Evolutionary conservation across 2,113 vertebrate genomes (phyloP).

Genomic region (Paralichthys olivaceus): DNA sequence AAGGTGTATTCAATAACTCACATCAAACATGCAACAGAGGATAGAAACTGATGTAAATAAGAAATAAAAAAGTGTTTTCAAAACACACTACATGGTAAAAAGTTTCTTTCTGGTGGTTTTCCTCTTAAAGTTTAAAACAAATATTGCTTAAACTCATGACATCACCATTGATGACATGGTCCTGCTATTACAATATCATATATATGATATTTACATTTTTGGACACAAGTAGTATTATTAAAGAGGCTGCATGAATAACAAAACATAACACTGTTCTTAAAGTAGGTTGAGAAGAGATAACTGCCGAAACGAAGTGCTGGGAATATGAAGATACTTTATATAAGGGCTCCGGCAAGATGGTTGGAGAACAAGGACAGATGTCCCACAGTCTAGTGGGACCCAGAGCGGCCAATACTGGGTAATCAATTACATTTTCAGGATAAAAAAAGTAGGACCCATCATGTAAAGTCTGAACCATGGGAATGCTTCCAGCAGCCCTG

Average conservation of each 20-base stretch:
- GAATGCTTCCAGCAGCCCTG: conserved; percentile 33
- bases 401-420: conserved; percentile 27
- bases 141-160: neutral
- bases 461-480: conserved; percentile 35
- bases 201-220: neutral
- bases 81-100: too few species aligned
- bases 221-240: neutral
- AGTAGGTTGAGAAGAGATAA: neutral
- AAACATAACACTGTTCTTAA: neutral
- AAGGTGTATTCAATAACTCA: neutral
- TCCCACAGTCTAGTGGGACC: conserved; percentile 37
- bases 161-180: too few species aligned
- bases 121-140: too few species aligned
- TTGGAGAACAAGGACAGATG: conserved; percentile 43
- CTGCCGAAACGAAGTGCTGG: neutral
- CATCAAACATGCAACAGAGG: neutral
- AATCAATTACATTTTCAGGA: conserved; percentile 55
- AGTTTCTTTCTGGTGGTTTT: too few species aligned
- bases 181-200: too few species aligned
- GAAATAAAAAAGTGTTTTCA: too few species aligned
- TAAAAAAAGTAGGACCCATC: conserved; percentile 37
- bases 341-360: neutral
- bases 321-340: neutral
- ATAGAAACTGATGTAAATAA: neutral
- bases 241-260: too few species aligned